A percentile compares a stretch with the other conserved stretches of the same genome.
Conservation (phyloP, 2,888 invertebrate species). For the Drosophila vallismaia region DNA sequence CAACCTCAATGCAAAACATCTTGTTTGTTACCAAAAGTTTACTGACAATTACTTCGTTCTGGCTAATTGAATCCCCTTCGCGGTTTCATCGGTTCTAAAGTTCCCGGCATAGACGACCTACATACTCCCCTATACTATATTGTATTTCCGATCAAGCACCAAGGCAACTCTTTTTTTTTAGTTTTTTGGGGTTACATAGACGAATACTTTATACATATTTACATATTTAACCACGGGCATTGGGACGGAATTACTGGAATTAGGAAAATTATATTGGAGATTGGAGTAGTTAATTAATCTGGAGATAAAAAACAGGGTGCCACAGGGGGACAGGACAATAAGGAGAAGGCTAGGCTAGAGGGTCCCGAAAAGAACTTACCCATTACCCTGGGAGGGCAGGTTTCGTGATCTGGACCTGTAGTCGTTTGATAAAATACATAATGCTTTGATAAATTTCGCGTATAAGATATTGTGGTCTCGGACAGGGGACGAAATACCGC, state of each 20-base stretch:
- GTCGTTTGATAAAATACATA: conserved; percentile 66
- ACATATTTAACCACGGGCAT: conserved; percentile 35
- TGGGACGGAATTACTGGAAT: conserved; percentile 35
- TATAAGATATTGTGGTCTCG: conserved; percentile 47
- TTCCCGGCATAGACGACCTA: not conserved
- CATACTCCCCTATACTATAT: too few species aligned
- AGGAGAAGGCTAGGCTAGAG: conserved; percentile 20
- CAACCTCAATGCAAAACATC: too few species aligned
- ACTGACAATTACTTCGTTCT: conserved; percentile 8
- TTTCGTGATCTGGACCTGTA: conserved; percentile 84
- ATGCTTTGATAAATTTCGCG: conserved; percentile 55
- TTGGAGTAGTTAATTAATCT: conserved; percentile 43
- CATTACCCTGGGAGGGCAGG: conserved; percentile 84
- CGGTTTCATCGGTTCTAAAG: too few species aligned
- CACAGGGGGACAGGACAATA: conserved; percentile 6
- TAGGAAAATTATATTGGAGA: conserved; percentile 47
- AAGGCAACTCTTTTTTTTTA: conserved; percentile 13
- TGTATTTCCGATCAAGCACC: not conserved
- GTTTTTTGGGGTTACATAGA: conserved; percentile 22
- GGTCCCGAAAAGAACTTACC: conserved; percentile 82
- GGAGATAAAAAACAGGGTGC: conserved; percentile 33
- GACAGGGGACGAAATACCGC: conserved; percentile 49
- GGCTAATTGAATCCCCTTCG: not conserved
- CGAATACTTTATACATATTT: conserved; percentile 48
- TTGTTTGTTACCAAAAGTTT: too few species aligned